phyloP scores from a whole-genome alignment of 2,888 invertebrate species.

The Ephialtes manifestator region DNA sequence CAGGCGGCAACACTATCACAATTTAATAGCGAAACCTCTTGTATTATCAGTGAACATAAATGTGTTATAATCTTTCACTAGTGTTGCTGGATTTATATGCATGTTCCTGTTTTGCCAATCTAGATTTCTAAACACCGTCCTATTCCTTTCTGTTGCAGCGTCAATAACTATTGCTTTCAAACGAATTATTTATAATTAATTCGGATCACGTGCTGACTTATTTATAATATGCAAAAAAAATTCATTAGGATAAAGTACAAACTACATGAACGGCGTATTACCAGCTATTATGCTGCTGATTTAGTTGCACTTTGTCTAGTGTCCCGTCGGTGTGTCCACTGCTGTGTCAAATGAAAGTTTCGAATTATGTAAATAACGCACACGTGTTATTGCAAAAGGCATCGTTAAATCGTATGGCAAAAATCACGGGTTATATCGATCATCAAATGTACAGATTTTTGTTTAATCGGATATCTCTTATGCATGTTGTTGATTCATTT shows the following conservation, averaged over 20 bases:
- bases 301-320: not conserved
- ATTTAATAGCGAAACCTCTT: not conserved
- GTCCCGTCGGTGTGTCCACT: not conserved
- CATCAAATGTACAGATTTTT: not conserved
- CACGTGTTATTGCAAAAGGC: not conserved
- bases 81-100: not conserved
- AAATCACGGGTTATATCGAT: not conserved
- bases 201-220: not conserved
- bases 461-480: not conserved
- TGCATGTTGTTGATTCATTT: conserved; percentile 40
- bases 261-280: not conserved
- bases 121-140: not conserved
- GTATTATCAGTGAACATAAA: not conserved
- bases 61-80: not conserved
- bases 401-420: not conserved
- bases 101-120: not conserved
- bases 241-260: not conserved
- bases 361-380: not conserved
- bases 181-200: not conserved
- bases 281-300: not conserved
- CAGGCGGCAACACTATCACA: not conserved
- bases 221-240: not conserved
- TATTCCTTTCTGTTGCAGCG: not conserved
- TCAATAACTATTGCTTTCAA: not conserved
- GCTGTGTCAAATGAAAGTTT: not conserved